Base-by-base conservation (phyloP, 2,113 vertebrate species). In the Dicerorhinus sumatrensis region DNA sequence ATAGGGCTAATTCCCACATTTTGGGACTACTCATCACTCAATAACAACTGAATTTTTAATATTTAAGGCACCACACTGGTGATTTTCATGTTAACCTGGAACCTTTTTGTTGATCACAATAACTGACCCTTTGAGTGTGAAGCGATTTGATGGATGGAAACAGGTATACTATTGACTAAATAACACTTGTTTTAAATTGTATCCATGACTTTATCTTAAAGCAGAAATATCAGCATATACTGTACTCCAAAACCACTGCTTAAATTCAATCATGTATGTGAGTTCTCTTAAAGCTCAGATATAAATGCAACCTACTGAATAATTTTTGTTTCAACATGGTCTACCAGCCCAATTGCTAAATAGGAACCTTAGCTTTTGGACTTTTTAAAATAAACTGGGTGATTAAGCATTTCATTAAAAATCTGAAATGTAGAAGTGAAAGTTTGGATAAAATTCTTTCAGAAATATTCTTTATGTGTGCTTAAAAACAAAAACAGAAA, bases 381-480 rank as follows among this genome's bases (percentile, higher is more conserved):
- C 16, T 42, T 85, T 72, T 91, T 27, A 48, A 11, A 36, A 42
- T 58, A 58, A 87, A 87, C 4, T 63, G 31, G 31, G 25, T 84
- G 17, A 69, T 93, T 89, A 93, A 20, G 4, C n/a, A 90, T 90
- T 97, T 94, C 31, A 75, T 62, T 91, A 73, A 83, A 62, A 86
- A 42, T 63, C 5, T 85, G 13, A 60, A 86, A 63, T 8, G 6
- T 73, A 29, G 25, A 48, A 76, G 42, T 56, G 33, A 65, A 93
- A 54, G 33, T 76, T 67, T 67, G 11, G 20, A 77, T 75, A 77
- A 56, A 92, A 72, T 63, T 69, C 42, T 95, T 92, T 36, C 54
- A 94, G 23, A 23, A 25, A 79, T 77, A 36, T 90, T 42, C 21
- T 85, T 89, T 23, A 56, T 21, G 4, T 20, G 33, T 58, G 9